Evolutionary conservation across 1,140 invertebrate species (phyloP).

Genomic region (Anadara kagoshimensis): DNA sequence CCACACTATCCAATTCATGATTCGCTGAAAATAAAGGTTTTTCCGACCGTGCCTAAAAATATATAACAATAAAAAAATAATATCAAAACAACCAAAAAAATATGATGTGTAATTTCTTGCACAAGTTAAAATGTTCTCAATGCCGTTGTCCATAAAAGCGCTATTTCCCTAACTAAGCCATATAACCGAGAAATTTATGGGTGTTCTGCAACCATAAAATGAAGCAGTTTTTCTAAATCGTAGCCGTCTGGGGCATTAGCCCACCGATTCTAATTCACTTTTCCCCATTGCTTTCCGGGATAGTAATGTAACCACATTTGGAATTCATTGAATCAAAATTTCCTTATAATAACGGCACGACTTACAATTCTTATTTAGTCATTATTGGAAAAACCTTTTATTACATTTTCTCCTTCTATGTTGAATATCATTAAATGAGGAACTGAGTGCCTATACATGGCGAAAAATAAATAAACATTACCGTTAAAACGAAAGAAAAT

Average conservation of each 20-base stretch:
- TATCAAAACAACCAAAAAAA: not conserved
- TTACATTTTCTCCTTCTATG: too few species aligned
- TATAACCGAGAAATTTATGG: constrained; percentile 4
- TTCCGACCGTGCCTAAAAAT: constrained; percentile 69
- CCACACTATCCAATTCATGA: constrained; percentile 74
- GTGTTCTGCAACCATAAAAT: constrained; percentile 13
- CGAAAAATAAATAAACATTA: constrained; percentile 13
- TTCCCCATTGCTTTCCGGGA: too few species aligned
- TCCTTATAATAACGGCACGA: too few species aligned
- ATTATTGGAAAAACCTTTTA: too few species aligned
- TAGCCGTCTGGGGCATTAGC: too few species aligned
- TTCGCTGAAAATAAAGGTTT: constrained; percentile 74
- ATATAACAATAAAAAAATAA: constrained; percentile 32
- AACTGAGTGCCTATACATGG: too few species aligned
- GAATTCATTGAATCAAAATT: too few species aligned
- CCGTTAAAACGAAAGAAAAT: constrained; percentile 1
- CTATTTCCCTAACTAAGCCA: constrained; percentile 1
- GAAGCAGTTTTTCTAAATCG: not conserved
- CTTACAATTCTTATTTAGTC: too few species aligned
- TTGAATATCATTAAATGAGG: too few species aligned
- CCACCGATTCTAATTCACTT: too few species aligned
- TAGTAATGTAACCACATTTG: too few species aligned
- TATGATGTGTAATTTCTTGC: not conserved
- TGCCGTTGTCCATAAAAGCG: constrained; percentile 12
- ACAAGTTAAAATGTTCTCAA: constrained; percentile 5